Evolutionary conservation across 1,140 invertebrate species (phyloP).

Genomic region (Trichonephila clavata): DNA sequence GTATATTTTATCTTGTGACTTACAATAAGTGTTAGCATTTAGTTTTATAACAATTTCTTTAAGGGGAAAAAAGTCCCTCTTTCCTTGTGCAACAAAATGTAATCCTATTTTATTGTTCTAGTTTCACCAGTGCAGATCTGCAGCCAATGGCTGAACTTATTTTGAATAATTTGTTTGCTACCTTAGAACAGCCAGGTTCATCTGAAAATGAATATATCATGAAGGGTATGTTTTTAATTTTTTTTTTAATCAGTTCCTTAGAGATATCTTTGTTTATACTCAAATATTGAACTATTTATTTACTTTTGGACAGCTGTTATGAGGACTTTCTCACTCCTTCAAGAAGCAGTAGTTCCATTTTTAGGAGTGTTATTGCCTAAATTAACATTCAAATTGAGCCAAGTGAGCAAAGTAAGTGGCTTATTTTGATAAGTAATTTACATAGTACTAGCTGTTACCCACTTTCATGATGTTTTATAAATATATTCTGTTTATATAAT

Average conservation of each 20-base stretch:
- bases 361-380: conserved; percentile 90
- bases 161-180: conserved; percentile 88
- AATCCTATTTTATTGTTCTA: conserved; percentile 80
- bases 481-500: too few species aligned
- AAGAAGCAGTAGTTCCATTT: conserved; percentile 90
- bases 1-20: too few species aligned
- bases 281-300: conserved; percentile 27
- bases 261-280: background rate
- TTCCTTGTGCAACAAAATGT: too few species aligned
- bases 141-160: conserved; percentile 83
- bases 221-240: conserved; percentile 86
- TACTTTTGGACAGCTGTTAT: conserved; percentile 87
- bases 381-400: conserved; percentile 90
- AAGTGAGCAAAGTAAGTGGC: conserved; percentile 87
- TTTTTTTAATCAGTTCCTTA: background rate
- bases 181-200: conserved; percentile 87
- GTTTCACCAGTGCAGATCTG: conserved; percentile 83
- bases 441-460: too few species aligned
- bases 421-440: too few species aligned
- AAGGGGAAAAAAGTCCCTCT: too few species aligned
- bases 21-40: too few species aligned
- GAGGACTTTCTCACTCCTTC: conserved; percentile 90
- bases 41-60: too few species aligned
- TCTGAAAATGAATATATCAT: conserved; percentile 98
- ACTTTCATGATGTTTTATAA: too few species aligned